These are phyloP conservation scores for Craniophora ligustri DNA, from an alignment of 2,888 invertebrate species.

Conservation along the genomic window DNA sequence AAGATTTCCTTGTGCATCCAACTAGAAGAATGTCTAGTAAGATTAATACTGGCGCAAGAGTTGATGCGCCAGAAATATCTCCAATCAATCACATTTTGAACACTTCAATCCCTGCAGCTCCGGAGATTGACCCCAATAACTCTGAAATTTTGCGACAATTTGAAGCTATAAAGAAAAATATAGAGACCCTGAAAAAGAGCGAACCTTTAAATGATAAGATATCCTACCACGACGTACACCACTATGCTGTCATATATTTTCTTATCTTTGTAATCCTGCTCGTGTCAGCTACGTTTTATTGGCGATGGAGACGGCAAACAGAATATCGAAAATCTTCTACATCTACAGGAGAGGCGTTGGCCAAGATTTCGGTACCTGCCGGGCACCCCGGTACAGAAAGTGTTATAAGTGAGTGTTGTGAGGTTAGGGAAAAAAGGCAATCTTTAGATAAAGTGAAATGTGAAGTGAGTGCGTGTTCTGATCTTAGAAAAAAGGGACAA, in stretches of 20 bases:
- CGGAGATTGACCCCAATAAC: constrained; percentile 1
- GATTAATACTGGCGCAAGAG: constrained; percentile 1
- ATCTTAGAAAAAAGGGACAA: not conserved
- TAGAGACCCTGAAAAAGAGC: not conserved
- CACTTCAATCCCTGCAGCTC: constrained; percentile 4
- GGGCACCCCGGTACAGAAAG: not conserved
- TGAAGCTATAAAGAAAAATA: not conserved
- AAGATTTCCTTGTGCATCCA: constrained; percentile 2
- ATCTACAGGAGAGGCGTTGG: not conserved
- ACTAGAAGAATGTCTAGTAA: not conserved
- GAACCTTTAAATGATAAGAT: not conserved
- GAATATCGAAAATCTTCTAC: not conserved
- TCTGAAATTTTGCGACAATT: not conserved
- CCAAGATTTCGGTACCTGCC: not conserved
- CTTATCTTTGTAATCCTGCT: constrained; percentile 4
- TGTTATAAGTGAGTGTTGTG: not conserved
- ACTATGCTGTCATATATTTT: constrained; percentile 1
- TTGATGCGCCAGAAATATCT: constrained; percentile 2
- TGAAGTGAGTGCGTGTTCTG: not conserved
- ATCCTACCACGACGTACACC: constrained; percentile 7
- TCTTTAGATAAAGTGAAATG: not conserved
- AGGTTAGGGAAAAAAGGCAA: constrained; percentile 1
- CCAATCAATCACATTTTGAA: constrained; percentile 12
- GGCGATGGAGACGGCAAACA: not conserved
- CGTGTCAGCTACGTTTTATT: not conserved